Percentiles rank a stretch among this genome's conserved stretches.
phyloP scores from a whole-genome alignment of 2,888 invertebrate genomes.

The Beris morrisii region DNA sequence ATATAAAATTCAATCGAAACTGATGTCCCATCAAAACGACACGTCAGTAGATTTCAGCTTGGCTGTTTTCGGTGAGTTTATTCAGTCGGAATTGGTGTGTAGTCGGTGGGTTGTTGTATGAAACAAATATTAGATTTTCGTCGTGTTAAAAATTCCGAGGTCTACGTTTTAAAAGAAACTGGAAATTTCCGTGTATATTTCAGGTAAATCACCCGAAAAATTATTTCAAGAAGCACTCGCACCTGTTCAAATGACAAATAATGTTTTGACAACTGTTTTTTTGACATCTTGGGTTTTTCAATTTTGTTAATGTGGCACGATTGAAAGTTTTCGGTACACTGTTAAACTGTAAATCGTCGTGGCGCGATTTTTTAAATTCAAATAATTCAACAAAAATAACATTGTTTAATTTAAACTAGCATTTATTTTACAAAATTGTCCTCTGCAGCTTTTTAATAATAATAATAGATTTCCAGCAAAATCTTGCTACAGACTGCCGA shows the following conservation, averaged over 20 bases:
- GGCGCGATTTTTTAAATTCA: too few species aligned
- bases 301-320: background rate
- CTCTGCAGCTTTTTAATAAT: too few species aligned
- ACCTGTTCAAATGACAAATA: background rate
- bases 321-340: background rate
- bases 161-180: background rate
- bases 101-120: background rate
- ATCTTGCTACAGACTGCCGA: too few species aligned
- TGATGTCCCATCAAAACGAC: slow-evolving; percentile 18
- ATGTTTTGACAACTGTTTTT: slow-evolving; percentile 18
- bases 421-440: too few species aligned
- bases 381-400: too few species aligned
- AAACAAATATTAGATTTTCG: background rate
- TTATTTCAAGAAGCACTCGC: background rate
- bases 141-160: background rate
- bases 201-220: background rate
- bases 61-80: background rate
- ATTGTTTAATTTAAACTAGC: too few species aligned
- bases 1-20: background rate
- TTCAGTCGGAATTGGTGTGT: background rate
- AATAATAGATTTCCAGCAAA: too few species aligned
- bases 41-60: slow-evolving; percentile 14
- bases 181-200: background rate
- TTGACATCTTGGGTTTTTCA: background rate
- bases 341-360: too few species aligned